Conservation (phyloP, 1,140 invertebrate genomes). For the Hypsibius dujardini region DNA sequence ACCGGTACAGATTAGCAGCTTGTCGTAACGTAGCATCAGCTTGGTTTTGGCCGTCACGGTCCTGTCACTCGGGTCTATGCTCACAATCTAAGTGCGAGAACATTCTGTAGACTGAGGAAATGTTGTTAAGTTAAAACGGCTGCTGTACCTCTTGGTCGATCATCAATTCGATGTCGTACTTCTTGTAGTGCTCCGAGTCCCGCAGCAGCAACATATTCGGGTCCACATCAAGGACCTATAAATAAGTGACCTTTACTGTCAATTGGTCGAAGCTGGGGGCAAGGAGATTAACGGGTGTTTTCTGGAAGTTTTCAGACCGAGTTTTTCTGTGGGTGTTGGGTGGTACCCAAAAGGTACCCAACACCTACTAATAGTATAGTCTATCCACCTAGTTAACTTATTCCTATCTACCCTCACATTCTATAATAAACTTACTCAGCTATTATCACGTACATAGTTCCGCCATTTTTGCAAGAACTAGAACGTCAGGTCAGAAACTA, state of each 20-base stretch:
- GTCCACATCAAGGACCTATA: slow-evolving; percentile 38
- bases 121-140: background rate
- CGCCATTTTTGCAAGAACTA: too few relatives aligned
- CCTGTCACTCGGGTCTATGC: background rate
- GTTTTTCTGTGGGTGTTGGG: too few relatives aligned
- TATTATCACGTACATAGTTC: too few relatives aligned
- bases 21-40: slow-evolving; percentile 44
- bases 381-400: too few relatives aligned
- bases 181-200: slow-evolving; percentile 1
- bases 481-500: too few relatives aligned
- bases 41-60: slow-evolving; percentile 15
- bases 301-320: too few relatives aligned
- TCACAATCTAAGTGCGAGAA: slow-evolving; percentile 15
- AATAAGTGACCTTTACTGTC: background rate
- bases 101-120: background rate
- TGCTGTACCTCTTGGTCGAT: slow-evolving; percentile 40
- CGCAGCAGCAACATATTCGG: slow-evolving; percentile 30
- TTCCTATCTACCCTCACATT: too few relatives aligned
- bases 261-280: too few relatives aligned
- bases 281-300: too few relatives aligned
- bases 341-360: too few relatives aligned
- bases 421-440: too few relatives aligned
- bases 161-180: slow-evolving; percentile 52
- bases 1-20: slow-evolving; percentile 64
- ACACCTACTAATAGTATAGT: too few relatives aligned